Base-by-base conservation (phyloP, 2,888 invertebrate species). In the Alloscopus bannaensis region DNA sequence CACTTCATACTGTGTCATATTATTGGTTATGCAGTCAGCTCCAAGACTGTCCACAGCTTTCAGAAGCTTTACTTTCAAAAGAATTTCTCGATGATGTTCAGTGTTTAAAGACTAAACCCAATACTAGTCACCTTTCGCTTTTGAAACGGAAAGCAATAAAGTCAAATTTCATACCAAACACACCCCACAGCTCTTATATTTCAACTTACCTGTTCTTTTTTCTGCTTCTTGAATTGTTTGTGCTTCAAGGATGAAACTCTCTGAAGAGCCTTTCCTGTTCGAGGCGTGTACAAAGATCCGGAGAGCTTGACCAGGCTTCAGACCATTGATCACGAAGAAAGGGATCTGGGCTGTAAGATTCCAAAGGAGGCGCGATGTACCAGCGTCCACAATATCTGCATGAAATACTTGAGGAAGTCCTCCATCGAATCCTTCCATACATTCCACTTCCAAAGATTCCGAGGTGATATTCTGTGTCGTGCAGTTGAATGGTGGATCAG, bases 181-280 rank as follows among this genome's bases (percentile, higher is more conserved):
- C 18, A 45, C 18, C 45, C 16, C 6, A 80, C 22, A 24, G 55
- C 22, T n/a, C n/a, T n/a, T n/a, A n/a, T n/a, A n/a, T n/a, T n/a
- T n/a, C 24, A 42, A 87, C 88, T 90, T 90, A 93, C 93, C 93
- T 88, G 93, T 93, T 89, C 93, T 93, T 88, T 93, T 93, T 88
- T 94, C 93, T 64, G 94, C 93, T 72, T 92, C 91, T 88, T 94
- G 93, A 50, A 93, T 89, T 42, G 94, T 94, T 87, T 92, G 93
- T 50, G 93, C 94, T 87, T 93, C 93, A 16, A 94, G 88, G 69
- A 91, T 88, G 20, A 93, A 91, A 64, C 84, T 85, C 80, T 95
- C 94, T 83, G 95, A 95, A 85, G 93, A 91, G 18, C 96, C 96
- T 87, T 94, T 93, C 4, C 93, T 91, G 88, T 97, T 97, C 78